Percentiles rank a stretch among this genome's conserved stretches.
Evolutionary conservation across 2,113 vertebrate species (phyloP).

Genomic region (Arizona elegans): DNA sequence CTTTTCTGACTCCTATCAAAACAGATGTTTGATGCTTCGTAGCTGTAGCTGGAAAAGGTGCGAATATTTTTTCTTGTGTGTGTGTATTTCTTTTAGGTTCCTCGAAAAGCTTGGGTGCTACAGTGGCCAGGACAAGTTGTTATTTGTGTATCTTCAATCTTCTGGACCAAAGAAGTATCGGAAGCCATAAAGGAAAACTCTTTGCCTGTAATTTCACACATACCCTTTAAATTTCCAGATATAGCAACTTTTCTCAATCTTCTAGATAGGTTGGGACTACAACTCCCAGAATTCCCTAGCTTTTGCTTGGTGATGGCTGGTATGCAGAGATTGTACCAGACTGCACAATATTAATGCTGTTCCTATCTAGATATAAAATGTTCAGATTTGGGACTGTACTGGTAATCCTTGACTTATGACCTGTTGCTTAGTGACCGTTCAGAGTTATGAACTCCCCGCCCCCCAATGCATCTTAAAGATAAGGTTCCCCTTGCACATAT

Average conservation of each 20-base stretch:
- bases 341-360: not conserved
- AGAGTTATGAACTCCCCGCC: not conserved
- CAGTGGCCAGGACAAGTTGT: slow-evolving; percentile 93
- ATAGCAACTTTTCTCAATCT: not conserved
- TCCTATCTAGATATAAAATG: not conserved
- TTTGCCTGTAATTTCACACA: slow-evolving; percentile 69
- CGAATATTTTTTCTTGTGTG: not conserved
- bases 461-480: too few relatives aligned
- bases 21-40: not conserved
- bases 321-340: not conserved
- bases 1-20: not conserved
- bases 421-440: not conserved
- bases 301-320: not conserved
- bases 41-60: not conserved
- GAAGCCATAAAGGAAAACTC: slow-evolving; percentile 76
- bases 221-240: not conserved
- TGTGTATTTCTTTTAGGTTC: slow-evolving; percentile 68
- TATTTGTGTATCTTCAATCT: slow-evolving; percentile 89
- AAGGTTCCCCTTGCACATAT: too few relatives aligned
- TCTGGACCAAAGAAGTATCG: slow-evolving; percentile 90
- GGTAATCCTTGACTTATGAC: not conserved
- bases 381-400: not conserved
- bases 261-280: not conserved
- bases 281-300: not conserved
- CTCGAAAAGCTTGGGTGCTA: slow-evolving; percentile 85